Evolutionary conservation across 2,888 invertebrate genomes (phyloP), one percentile per base, ranked within the genome.

Genomic region (Pocota personata): DNA sequence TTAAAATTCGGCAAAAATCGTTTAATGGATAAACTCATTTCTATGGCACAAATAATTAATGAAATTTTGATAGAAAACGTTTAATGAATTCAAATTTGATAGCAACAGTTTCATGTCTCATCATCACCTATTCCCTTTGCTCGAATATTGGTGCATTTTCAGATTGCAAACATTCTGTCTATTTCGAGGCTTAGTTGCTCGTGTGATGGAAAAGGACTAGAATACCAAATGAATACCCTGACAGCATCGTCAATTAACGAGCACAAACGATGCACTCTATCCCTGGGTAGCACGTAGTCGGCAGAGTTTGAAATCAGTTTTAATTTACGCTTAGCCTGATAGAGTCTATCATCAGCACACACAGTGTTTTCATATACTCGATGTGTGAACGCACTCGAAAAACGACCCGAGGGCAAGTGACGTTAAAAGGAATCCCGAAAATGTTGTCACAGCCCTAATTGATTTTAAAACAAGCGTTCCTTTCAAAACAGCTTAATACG

Each of bases 391-490:
- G 37, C 24, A 37, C 37, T n/a, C 32, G 32, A 8, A 32, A 10
- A 7, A 50, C n/a, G 3, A 30, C 16, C 8, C 4, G 3, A 0
- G 0, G 35, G 35, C 8, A n/a, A 12, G 14, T 43, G 8, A 14
- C 14, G 35, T 32, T 30, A 12, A 48, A 43, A 64, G 62, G 40
- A 46, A 10, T 35, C 32, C 24, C 50, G n/a, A 66, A 73, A 83
- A 58, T 66, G 80, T 60, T 80, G 58, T 80, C 71, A 66, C 71
- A 32, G 37, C 58, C 50, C 40, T 80, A 80, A 86, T 86, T 86
- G 84, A 86, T 58, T 86, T 66, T 58, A 55, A 75, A 84, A 79
- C 69, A 84, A 80, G 75, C 37, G 66, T 52, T 72, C 32, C 52
- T 66, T 55, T 66, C 52, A 48, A 64, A 82, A 55, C 75, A 52